These are phyloP conservation scores for Benthosema pterotum DNA, from an alignment of 2,797 vertebrate species.

Conservation along the genomic window DNA sequence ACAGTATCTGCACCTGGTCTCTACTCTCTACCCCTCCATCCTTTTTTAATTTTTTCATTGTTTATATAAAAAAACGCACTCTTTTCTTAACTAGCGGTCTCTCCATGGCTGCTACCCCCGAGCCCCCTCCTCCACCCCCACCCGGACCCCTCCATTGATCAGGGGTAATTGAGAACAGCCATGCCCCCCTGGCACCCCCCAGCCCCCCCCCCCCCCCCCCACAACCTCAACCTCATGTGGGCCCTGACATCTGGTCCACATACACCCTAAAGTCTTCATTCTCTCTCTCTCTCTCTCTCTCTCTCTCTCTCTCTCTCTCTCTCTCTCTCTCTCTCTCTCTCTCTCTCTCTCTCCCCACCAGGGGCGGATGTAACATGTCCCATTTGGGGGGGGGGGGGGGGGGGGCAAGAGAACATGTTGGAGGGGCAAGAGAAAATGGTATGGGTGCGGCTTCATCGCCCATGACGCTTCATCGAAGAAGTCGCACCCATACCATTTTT, in stretches of 20 bases:
- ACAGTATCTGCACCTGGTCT: constrained; percentile 12
- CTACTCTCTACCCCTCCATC: constrained; percentile 4
- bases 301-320: constrained; percentile 35
- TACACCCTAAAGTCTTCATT: constrained; percentile 73
- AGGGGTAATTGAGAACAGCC: constrained; percentile 91
- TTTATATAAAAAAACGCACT: constrained; percentile 25
- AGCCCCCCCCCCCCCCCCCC: constrained; percentile 42
- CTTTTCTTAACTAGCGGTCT: constrained; percentile 33
- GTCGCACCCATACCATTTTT: too few species aligned
- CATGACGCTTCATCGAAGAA: too few species aligned
- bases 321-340: constrained; percentile 64
- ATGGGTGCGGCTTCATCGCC: too few species aligned
- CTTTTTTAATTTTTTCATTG: constrained; percentile 15
- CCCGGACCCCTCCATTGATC: constrained; percentile 67
- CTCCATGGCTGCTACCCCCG: neutral
- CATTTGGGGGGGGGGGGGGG: too few species aligned
- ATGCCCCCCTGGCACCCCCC: constrained; percentile 39
- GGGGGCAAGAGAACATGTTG: too few species aligned
- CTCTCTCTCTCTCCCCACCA: constrained; percentile 63
- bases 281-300: constrained; percentile 58
- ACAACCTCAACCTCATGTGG: constrained; percentile 52
- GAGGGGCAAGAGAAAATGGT: too few species aligned
- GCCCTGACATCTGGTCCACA: constrained; percentile 90
- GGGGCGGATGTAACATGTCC: too few species aligned
- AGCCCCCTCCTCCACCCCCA: neutral